phyloP scores from a whole-genome alignment of 1,140 invertebrate genomes.

The Drosophila funebris region DNA sequence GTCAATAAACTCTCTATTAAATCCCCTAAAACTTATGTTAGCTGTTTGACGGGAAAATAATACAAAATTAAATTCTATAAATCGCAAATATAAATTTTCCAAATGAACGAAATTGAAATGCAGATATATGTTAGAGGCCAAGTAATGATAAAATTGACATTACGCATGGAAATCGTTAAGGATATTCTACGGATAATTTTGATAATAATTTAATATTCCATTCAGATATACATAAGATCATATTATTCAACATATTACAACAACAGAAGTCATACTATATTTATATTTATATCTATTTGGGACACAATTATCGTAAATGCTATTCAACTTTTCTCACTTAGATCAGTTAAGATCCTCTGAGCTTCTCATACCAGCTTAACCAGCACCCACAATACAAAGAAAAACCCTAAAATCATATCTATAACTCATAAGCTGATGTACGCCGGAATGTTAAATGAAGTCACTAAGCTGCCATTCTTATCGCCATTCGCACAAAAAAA shows the following conservation, averaged over 20 bases:
- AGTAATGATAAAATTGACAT: no score
- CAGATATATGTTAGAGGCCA: no score
- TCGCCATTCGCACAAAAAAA: constrained; percentile 11
- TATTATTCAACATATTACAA: no score
- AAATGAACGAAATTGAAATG: not conserved
- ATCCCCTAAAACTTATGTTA: not conserved
- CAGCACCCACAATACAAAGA: not conserved
- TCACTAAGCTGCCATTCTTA: constrained; percentile 31
- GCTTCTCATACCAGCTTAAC: not conserved
- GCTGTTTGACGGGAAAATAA: not conserved
- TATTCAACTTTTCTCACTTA: no score
- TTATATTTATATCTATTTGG: no score
- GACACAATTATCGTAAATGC: no score
- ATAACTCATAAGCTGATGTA: not conserved
- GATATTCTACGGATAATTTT: no score
- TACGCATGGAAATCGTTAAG: no score
- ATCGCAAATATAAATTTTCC: no score
- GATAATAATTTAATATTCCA: no score
- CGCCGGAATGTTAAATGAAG: constrained; percentile 18
- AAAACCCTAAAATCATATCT: not conserved
- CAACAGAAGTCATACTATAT: no score
- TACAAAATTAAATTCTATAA: not conserved
- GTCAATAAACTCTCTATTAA: not conserved
- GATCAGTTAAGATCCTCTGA: not conserved
- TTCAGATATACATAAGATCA: no score